phyloP scores from a whole-genome alignment of 2,888 invertebrate genomes.

The Drosophila borborema region DNA sequence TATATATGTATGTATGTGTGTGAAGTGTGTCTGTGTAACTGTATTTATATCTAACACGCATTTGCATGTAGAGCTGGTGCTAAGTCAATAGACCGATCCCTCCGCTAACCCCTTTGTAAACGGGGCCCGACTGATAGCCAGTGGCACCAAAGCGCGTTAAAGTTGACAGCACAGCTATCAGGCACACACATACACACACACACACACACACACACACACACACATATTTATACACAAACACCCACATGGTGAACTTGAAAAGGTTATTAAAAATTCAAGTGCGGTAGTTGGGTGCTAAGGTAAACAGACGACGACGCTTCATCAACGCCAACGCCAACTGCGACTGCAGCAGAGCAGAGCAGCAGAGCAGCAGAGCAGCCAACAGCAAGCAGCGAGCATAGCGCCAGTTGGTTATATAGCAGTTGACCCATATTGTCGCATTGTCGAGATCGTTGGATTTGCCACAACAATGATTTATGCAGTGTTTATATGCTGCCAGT shows the following conservation, averaged over 20 bases:
- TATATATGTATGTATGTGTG: neutral
- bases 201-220: constrained; percentile 24
- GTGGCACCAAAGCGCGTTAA: constrained; percentile 32
- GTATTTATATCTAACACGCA: constrained; percentile 34
- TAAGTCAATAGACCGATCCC: constrained; percentile 38
- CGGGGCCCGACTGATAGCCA: constrained; percentile 40
- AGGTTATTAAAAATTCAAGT: constrained; percentile 76
- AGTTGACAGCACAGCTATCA: constrained; percentile 54
- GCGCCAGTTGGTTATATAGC: constrained; percentile 27
- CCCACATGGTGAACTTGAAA: constrained; percentile 70
- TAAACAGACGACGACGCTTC: constrained; percentile 58
- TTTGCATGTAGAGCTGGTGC: constrained; percentile 51
- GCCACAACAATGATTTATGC: constrained; percentile 46
- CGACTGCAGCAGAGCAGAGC: neutral
- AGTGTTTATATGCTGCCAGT: constrained; percentile 17
- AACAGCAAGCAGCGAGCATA: constrained; percentile 4
- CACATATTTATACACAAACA: constrained; percentile 16
- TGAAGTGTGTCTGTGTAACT: constrained; percentile 34
- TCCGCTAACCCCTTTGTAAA: constrained; percentile 14
- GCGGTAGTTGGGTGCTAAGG: constrained; percentile 72
- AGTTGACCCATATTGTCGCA: constrained; percentile 53
- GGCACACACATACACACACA: constrained; percentile 23
- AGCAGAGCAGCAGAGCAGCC: neutral
- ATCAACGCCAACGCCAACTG: constrained; percentile 13
- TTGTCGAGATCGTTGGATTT: constrained; percentile 42